Evolutionary conservation across 2,888 invertebrate genomes (phyloP), one percentile per base, ranked within the genome.

Genomic region (Listrodromus nycthemerus): DNA sequence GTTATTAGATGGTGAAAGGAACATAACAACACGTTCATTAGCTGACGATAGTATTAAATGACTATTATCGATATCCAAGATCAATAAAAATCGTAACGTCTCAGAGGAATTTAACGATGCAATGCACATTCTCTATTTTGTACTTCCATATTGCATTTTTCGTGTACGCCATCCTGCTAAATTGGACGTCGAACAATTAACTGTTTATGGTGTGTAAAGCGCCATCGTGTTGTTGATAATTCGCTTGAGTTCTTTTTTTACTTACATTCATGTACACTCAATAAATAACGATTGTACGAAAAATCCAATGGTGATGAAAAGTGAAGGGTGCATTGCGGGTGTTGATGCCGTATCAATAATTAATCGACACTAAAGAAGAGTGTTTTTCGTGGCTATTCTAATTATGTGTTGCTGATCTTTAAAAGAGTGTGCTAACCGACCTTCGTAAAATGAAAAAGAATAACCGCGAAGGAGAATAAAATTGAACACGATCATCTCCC

Each of bases 331-430:
- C 55, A 5, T 55, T 24, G 21, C 8, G 21, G 24, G 10, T 24
- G 24, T 55, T 21, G 24, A 55, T 24, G 24, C 55, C 55, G 24
- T 24, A 10, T 55, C 21, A 24, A 55, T 30, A 27, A 69, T 63
- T 7, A 16, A 55, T 55, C 69, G 27, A 13, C n/a, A 58, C 21
- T 69, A 63, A 55, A 81, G 63, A 75, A 55, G 65, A 63, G 75
- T 30, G 55, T n/a, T 74, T 74, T 61, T 48, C 37, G 75, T 65
- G 30, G 33, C 75, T 76, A 33, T 37, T 50, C 33, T 69, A 37
- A 45, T 75, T 19, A 33, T 58, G 48, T 74, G 67, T 80, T 66
- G 48, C 73, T 73, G 55, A 73, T 65, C 13, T 58, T 58, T 73
- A 74, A 33, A 37, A 50, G 50, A 50, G 75, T 75, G 69, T 52